Conservation (phyloP, 2,888 invertebrate species). For the Drosophila incognita region DNA sequence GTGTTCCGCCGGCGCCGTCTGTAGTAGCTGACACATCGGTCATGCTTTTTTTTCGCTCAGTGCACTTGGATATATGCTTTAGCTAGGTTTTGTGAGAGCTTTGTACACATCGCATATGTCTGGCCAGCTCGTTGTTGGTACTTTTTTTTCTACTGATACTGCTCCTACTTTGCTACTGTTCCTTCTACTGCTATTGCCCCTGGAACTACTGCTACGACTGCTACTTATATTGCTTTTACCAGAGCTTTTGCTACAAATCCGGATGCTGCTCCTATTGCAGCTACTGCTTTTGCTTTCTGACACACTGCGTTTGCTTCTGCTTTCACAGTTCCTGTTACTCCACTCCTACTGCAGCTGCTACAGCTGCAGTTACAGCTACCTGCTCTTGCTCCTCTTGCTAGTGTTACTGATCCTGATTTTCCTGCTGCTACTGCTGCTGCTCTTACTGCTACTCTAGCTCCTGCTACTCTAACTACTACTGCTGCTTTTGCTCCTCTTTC, state of each 20-base stretch:
- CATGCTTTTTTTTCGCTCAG: conserved; percentile 58
- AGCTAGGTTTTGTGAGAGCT: conserved; percentile 47
- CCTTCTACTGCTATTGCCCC: background rate
- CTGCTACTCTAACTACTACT: background rate
- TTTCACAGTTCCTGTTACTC: background rate
- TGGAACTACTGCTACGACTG: background rate
- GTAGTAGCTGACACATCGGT: conserved; percentile 74
- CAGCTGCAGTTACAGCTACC: background rate
- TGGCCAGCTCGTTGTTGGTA: conserved; percentile 1
- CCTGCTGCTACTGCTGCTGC: background rate
- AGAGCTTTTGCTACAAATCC: background rate
- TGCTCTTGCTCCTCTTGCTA: background rate
- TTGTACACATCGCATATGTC: conserved; percentile 16
- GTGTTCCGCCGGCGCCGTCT: conserved; percentile 43
- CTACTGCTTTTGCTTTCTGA: background rate
- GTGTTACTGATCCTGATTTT: background rate
- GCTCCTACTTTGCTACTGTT: background rate
- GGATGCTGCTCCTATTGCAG: background rate
- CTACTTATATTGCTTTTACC: background rate
- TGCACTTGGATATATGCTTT: conserved; percentile 31
- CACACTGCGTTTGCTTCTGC: background rate
- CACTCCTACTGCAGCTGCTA: background rate
- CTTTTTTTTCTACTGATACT: background rate
- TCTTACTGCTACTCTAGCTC: background rate
- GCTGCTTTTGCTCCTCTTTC: background rate